Evolutionary conservation across 2,797 vertebrate genomes (phyloP).

Genomic region (Anguilla obscura): DNA sequence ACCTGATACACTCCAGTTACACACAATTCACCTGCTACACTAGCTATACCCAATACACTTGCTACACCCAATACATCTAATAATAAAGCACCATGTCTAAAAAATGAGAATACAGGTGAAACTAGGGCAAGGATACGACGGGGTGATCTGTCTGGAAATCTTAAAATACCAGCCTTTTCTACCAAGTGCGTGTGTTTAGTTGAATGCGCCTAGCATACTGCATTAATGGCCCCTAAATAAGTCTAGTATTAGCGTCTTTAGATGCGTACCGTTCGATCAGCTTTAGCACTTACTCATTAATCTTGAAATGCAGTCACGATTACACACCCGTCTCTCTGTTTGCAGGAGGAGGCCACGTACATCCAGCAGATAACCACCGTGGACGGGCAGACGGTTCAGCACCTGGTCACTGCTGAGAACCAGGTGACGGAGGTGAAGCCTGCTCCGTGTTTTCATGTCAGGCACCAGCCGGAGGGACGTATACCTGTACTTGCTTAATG

Average conservation of each 20-base stretch:
- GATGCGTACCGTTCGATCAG: too few relatives aligned
- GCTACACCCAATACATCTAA: background rate
- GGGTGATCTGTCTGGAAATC: too few relatives aligned
- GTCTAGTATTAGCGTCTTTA: background rate
- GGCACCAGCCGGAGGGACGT: background rate
- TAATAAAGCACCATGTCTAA: too few relatives aligned
- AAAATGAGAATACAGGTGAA: too few relatives aligned
- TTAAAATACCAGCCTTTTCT: background rate
- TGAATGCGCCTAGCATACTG: background rate
- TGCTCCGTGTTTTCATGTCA: background rate
- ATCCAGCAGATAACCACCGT: conserved; percentile 97
- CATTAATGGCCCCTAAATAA: background rate
- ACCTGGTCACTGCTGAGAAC: conserved; percentile 91
- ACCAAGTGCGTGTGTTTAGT: background rate
- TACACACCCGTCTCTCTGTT: background rate
- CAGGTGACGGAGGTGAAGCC: conserved; percentile 77
- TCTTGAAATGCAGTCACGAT: background rate
- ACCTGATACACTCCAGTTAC: background rate
- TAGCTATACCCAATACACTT: background rate
- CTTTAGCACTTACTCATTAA: background rate
- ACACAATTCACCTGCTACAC: background rate
- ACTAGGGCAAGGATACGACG: too few relatives aligned
- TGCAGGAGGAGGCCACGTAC: conserved; percentile 89
- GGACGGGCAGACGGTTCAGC: conserved; percentile 93
- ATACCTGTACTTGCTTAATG: background rate